phyloP scores from a whole-genome alignment of 1,140 invertebrate genomes.

The Tenebrio molitor region DNA sequence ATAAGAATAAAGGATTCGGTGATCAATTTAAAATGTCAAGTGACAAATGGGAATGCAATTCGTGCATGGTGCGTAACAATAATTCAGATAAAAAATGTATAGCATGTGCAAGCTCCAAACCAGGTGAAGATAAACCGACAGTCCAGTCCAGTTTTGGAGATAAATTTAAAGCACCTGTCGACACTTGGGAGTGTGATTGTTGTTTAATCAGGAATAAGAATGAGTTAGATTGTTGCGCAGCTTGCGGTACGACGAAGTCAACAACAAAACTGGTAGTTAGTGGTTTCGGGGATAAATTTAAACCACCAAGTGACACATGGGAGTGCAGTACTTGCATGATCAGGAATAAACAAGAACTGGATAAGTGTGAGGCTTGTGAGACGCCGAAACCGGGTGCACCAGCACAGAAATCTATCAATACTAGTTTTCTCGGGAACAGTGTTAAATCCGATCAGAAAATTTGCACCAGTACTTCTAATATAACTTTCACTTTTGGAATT shows the following conservation, averaged over 20 bases:
- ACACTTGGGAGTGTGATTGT: constrained; percentile 75
- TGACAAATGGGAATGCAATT: constrained; percentile 74
- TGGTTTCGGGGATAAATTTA: constrained; percentile 62
- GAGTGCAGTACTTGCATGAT: constrained; percentile 77
- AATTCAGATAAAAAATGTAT: constrained; percentile 69
- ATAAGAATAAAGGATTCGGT: constrained; percentile 65
- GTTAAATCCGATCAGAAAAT: too few species aligned
- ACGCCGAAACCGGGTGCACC: constrained; percentile 68
- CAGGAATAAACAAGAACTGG: constrained; percentile 71
- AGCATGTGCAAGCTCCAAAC: constrained; percentile 70
- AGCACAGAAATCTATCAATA: too few species aligned
- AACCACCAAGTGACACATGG: constrained; percentile 69
- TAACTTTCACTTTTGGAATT: constrained; percentile 44
- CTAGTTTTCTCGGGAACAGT: neutral
- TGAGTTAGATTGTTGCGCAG: constrained; percentile 72
- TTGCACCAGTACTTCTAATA: neutral
- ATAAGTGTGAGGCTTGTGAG: constrained; percentile 77
- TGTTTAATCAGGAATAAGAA: constrained; percentile 78
- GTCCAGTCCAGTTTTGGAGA: constrained; percentile 54
- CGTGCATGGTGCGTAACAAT: constrained; percentile 74
- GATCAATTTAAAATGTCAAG: constrained; percentile 69
- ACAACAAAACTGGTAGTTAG: constrained; percentile 32
- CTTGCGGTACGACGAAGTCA: constrained; percentile 73
- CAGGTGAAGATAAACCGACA: constrained; percentile 60
- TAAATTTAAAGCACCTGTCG: constrained; percentile 60